Conservation (phyloP, 1,140 invertebrate species). For the Drosophila murphyi region DNA sequence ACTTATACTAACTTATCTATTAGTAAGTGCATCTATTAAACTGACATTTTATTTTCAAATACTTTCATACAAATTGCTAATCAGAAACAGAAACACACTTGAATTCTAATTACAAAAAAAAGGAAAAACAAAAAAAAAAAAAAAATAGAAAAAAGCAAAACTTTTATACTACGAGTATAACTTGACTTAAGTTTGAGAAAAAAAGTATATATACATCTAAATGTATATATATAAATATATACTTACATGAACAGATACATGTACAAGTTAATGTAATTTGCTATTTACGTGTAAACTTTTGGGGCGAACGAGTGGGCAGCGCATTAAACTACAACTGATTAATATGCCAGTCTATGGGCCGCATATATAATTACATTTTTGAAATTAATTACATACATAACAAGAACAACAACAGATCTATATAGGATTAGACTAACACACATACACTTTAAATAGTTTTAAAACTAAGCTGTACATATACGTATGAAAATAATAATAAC, state of each 20-base stretch:
- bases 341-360: constrained; percentile 42
- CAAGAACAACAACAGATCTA: constrained; percentile 52
- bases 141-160: constrained; percentile 6
- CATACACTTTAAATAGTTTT: constrained; percentile 68
- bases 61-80: constrained; percentile 54
- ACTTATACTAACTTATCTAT: constrained; percentile 29
- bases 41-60: constrained; percentile 59
- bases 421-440: constrained; percentile 63
- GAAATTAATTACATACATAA: constrained; percentile 69
- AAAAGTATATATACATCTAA: constrained; percentile 24
- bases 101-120: neutral
- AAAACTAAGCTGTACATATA: constrained; percentile 76
- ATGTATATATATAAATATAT: constrained; percentile 18
- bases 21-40: constrained; percentile 35
- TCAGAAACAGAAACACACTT: constrained; percentile 20
- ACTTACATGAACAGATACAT: constrained; percentile 28
- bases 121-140: neutral
- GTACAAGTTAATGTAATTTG: constrained; percentile 41
- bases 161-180: constrained; percentile 64
- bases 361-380: constrained; percentile 68
- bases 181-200: constrained; percentile 49
- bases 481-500: constrained; percentile 67
- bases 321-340: constrained; percentile 42
- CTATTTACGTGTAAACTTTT: constrained; percentile 45
- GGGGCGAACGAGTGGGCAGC: constrained; percentile 25